Conservation (phyloP, 2,113 vertebrate species). For the Bubalus kerabau region DNA sequence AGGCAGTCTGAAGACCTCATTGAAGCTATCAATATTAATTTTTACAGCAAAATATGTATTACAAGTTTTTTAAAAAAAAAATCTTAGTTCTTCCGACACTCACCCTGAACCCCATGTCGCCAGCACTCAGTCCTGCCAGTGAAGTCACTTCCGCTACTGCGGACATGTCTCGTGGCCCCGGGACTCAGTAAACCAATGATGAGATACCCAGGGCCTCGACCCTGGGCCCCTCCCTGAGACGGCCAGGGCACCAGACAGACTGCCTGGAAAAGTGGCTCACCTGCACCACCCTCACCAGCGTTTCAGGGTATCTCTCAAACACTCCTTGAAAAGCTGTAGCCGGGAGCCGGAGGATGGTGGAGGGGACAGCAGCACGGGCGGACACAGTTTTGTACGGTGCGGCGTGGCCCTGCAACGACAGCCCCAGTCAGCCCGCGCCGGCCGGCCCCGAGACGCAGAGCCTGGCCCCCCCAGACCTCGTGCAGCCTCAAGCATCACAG, state of each 20-base stretch:
- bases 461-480: neutral
- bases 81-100: neutral
- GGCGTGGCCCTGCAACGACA: conserved; percentile 83
- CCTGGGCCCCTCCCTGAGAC: neutral
- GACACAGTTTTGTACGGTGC: conserved; percentile 94
- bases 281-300: conserved; percentile 92
- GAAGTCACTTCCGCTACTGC: neutral
- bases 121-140: too few species aligned
- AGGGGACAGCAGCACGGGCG: conserved; percentile 84
- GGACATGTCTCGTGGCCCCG: accelerated
- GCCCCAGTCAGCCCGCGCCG: accelerated
- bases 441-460: accelerated
- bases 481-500: neutral
- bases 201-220: neutral
- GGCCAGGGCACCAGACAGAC: neutral
- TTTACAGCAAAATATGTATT: accelerated
- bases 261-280: conserved; percentile 65
- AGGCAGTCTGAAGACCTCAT: neutral
- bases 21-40: neutral
- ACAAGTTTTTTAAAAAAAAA: neutral
- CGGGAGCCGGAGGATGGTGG: conserved; percentile 89
- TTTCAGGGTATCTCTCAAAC: conserved; percentile 95
- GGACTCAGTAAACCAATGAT: neutral
- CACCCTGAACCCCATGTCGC: neutral
- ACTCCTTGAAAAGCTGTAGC: conserved; percentile 90